Base-by-base conservation (phyloP, 1,140 invertebrate species). In the Potamilus streckersoni region DNA sequence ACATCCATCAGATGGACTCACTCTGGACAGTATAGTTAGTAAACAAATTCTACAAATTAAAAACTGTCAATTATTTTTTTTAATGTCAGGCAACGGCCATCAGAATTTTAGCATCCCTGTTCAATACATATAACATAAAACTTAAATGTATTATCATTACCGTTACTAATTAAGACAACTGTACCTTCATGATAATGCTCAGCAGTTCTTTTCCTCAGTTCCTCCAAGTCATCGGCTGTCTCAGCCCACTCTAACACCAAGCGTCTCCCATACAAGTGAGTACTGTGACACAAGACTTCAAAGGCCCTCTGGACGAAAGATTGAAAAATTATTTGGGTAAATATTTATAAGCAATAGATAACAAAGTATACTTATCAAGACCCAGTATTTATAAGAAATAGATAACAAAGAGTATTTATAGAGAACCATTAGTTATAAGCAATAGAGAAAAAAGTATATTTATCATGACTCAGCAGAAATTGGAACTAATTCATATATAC, bases 211-310 rank as follows among this genome's bases (percentile, higher is more conserved):
- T 95, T 95, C 74, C 96, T 91, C n/a, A 98, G 90, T 77, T 94
- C 92, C 20, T 94, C 93, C 6, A 98, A 90, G 79, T 93, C 92
- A 83, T 96, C 95, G 3, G 90, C 91, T 12, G 94, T 94, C 23
- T 94, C 92, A 0, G 98, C 97, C 98, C 98, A 99, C 92, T 99
- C 98, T 23, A 99, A 90, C 0, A 98, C 97, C 79, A 99, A 91
- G 61, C 97, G 92, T 82, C 98, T 92, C 6, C 97, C 98, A 88
- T 97, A 99, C 88, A 99, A 94, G 93, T 99, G 98, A 78, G 98
- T 99, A 84, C 97, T 98, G 88, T 97, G 95, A 82, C 94, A 94
- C 0, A 99, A 86, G 0, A 97, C 93, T 79, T 97, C 94, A 91
- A 98, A 98, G 0, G 98, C 97, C 87, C 93, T 93, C 95, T 96